These are phyloP conservation scores for Lophotriccus pileatus DNA, from an alignment of 2,797 vertebrate genomes.

Conservation along the genomic window DNA sequence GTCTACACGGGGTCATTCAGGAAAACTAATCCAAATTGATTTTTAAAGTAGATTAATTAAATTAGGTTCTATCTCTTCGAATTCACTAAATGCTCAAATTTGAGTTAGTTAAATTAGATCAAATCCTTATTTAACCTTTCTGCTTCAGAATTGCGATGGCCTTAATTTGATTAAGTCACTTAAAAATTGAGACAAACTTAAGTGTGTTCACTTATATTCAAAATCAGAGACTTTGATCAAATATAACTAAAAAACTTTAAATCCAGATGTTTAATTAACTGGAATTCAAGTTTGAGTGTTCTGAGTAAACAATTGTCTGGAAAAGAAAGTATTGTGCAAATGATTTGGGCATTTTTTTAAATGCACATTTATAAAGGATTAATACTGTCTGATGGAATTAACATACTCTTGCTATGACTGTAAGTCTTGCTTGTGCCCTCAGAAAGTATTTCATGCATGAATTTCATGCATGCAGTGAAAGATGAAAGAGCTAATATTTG, in stretches of 20 bases:
- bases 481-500: slow-evolving; percentile 37
- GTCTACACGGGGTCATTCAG: not conserved
- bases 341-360: not conserved
- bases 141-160: not conserved
- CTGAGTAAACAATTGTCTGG: not conserved
- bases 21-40: slow-evolving; percentile 58
- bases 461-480: slow-evolving; percentile 15
- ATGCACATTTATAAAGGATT: not conserved
- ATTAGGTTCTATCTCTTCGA: not conserved
- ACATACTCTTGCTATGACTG: not conserved
- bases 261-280: not conserved
- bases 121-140: slow-evolving; percentile 44
- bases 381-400: slow-evolving; percentile 39
- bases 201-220: not conserved
- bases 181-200: slow-evolving; percentile 14
- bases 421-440: not conserved
- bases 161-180: slow-evolving; percentile 26
- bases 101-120: slow-evolving; percentile 43
- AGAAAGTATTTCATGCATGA: not conserved
- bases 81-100: slow-evolving; percentile 13
- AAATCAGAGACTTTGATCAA: not conserved
- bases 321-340: slow-evolving; percentile 35
- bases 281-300: not conserved
- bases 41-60: slow-evolving; percentile 55
- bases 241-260: not conserved